A percentile compares a stretch with the other conserved stretches of the same genome.
Conservation (phyloP, 2,888 invertebrate genomes). For the Pandemis heparana region DNA sequence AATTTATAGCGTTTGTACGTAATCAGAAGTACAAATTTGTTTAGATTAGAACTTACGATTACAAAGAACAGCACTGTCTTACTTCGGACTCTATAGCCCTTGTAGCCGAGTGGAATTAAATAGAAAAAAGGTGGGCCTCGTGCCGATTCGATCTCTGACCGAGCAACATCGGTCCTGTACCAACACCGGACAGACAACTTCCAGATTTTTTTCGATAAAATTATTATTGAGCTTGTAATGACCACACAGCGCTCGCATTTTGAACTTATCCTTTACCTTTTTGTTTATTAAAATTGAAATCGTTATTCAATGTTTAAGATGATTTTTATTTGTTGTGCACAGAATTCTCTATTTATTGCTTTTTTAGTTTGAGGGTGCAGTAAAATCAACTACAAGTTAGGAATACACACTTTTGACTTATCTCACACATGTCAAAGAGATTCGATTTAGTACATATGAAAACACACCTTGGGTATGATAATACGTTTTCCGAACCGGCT, state of each 20-base stretch:
- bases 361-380: no score
- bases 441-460: no score
- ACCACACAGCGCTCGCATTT: conserved; percentile 6
- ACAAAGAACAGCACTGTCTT: neutral
- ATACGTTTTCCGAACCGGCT: no score
- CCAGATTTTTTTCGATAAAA: conserved; percentile 43
- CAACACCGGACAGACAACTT: conserved; percentile 49
- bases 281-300: neutral
- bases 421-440: no score
- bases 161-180: conserved; percentile 8
- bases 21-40: neutral
- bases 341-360: no score
- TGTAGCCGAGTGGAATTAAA: neutral
- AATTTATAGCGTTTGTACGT: no score
- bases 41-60: neutral
- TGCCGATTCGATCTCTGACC: neutral
- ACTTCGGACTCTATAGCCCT: neutral
- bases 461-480: no score
- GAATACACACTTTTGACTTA: no score
- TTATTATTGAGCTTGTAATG: conserved; percentile 14
- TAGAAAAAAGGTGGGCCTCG: neutral
- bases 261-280: neutral
- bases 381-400: no score
- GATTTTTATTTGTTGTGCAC: neutral
- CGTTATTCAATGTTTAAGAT: neutral